Evolutionary conservation across 2,888 invertebrate genomes (phyloP), one percentile per base, ranked within the genome.

Genomic region (Griposia aprilina): DNA sequence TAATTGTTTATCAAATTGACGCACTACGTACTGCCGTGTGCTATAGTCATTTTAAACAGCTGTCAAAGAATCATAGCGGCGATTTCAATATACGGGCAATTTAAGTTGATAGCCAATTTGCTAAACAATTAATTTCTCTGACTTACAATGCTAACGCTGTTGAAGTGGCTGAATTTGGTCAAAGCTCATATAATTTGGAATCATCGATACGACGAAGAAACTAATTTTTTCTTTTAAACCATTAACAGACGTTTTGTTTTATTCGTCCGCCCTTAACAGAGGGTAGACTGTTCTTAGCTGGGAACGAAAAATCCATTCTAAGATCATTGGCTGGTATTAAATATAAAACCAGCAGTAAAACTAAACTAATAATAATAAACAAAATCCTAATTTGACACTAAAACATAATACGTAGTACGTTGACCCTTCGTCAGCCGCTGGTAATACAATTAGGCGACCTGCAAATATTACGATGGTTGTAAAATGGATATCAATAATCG

Each of bases 351-450:
- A 65, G 41, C 26, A 59, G 36, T 77, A 74, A 76, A 48, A 73
- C 59, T 36, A 20, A 59, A 8, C 65, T 66, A 86, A 88, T 83
- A 78, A 75, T 81, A 83, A 88, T 84, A 87, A 88, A 84, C 71
- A 65, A 80, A 80, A 59, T 50, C 68, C 73, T 80, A 76, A 88
- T 87, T 78, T 70, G 75, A 63, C 75, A 74, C 45, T 55, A 20
- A 70, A 67, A 78, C 48, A 78, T 82, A 59, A 68, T 65, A 57
- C 1, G 57, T 74, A 67, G 89, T 59, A 57, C 83, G 11, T 89
- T 85, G 86, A 89, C 83, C 87, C 73, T 57, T 69, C 70, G 13
- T 67, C 65, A 76, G 50, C 8, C 59, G 20, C 50, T 55, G 26
- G 74, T 59, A 63, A 62, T 76, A 69, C 80, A 80, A 82, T 85